Evolutionary conservation across 2,888 invertebrate genomes (phyloP), one percentile per base, ranked within the genome.

Genomic region (Elegia similella): DNA sequence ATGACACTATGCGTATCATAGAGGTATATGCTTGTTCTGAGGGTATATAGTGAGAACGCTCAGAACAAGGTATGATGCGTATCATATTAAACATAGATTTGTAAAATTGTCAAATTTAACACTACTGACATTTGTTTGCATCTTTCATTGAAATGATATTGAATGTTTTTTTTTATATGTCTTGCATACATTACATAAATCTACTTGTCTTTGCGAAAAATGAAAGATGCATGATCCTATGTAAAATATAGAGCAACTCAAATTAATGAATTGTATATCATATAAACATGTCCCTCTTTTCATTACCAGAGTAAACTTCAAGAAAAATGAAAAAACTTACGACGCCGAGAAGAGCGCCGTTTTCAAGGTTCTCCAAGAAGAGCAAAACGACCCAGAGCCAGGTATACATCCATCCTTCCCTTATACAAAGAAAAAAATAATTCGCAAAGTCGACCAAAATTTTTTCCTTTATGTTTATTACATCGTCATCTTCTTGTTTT

Each of bases 291-390:
- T 46, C 54, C 23, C 5, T 59, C 59, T 73, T 65, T 46, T 38
- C 2, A 59, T 76, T 66, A 59, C 43, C 92, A 98, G 98, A 73
- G 98, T 98, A 34, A 98, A 98, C 92, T 98, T 98, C 92, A 98
- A 98, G 94, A 98, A 98, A 89, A 98, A 97, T 88, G 98, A 98
- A 84, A 97, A 95, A 86, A 95, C 95, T 66, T 97, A 97, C 90
- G 96, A 96, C 77, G 93, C 95, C 58, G 95, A 95, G 69, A 96
- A 96, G 80, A 97, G 97, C 77, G 97, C 97, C 72, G 98, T 98
- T 42, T 95, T 96, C 87, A 96, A 96, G 86, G 97, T 97, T 93
- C 94, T 98, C 60, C 96, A 97, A 80, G 97, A 97, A 84, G 96
- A 95, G 69, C 96, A 97, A 80, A 95, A 95, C 75, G 96, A 96